Percentiles rank a stretch among this genome's conserved stretches.
phyloP scores from a whole-genome alignment of 1,140 invertebrate species.

The Agraylea sexmaculata region DNA sequence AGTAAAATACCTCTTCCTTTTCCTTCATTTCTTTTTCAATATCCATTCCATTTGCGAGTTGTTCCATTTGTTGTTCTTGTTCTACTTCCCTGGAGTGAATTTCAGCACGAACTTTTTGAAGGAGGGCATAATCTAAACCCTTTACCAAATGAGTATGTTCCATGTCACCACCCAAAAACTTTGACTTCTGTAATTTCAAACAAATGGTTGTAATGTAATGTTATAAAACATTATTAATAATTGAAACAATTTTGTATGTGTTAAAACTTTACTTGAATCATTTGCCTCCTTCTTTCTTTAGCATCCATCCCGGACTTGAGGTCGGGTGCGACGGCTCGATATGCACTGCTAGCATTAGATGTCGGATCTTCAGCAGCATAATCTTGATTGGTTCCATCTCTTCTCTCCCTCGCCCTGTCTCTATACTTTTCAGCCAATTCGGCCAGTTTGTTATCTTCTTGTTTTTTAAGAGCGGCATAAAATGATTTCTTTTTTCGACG shows the following conservation, averaged over 20 bases:
- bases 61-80: constrained; percentile 74
- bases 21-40: constrained; percentile 45
- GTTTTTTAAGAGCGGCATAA: constrained; percentile 89
- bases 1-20: constrained; percentile 37
- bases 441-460: constrained; percentile 91
- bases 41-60: constrained; percentile 45
- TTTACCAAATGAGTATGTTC: constrained; percentile 99
- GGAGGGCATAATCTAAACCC: constrained; percentile 96
- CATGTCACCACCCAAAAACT: constrained; percentile 99
- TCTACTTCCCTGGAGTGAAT: constrained; percentile 70
- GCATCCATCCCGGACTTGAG: constrained; percentile 87
- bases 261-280: constrained; percentile 62
- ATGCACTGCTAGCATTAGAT: constrained; percentile 78
- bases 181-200: constrained; percentile 78
- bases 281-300: constrained; percentile 86
- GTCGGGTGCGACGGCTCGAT: constrained; percentile 88
- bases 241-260: constrained; percentile 1
- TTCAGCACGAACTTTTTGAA: constrained; percentile 89
- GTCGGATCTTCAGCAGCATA: constrained; percentile 73
- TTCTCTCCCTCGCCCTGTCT: constrained; percentile 84
- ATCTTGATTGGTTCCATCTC: constrained; percentile 77
- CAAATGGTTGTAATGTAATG: not conserved
- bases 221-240: constrained; percentile 2
- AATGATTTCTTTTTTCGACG: constrained; percentile 79
- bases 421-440: constrained; percentile 92